A percentile compares a stretch with the other conserved stretches of the same genome.
Evolutionary conservation across 2,888 invertebrate genomes (phyloP).

Genomic region (Dysmachus trigonus): DNA sequence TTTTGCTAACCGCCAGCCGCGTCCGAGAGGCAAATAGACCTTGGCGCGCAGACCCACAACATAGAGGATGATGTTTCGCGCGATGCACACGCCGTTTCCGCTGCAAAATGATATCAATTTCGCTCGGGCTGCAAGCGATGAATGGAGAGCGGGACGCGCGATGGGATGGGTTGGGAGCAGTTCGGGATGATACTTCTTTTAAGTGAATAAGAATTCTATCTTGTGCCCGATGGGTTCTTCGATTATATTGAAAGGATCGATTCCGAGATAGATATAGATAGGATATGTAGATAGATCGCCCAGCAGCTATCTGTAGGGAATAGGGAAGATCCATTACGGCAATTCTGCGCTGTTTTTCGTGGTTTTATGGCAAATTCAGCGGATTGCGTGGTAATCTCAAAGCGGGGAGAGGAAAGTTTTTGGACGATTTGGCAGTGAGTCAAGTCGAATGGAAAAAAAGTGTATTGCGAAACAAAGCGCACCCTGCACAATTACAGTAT

Average conservation of each 20-base stretch:
- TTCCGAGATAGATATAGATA: neutral
- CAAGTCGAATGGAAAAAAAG: neutral
- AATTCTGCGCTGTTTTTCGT: neutral
- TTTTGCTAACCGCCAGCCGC: neutral
- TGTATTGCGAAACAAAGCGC: neutral
- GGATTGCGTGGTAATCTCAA: neutral
- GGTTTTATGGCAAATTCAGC: neutral
- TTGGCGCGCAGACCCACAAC: neutral
- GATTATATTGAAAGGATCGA: neutral
- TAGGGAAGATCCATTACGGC: neutral
- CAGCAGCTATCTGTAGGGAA: neutral
- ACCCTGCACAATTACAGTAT: neutral
- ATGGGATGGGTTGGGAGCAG: neutral
- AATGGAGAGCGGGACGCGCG: neutral
- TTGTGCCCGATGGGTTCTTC: neutral
- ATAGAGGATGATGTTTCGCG: neutral
- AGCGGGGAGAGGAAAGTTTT: neutral
- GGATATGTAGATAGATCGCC: neutral
- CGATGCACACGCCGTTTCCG: conserved; percentile 7
- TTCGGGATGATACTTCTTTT: neutral
- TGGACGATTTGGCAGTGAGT: neutral
- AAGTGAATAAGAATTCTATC: neutral
- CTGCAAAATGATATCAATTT: conserved; percentile 32
- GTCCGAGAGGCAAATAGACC: neutral
- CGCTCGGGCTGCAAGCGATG: neutral